Base-by-base conservation (phyloP, 1,140 invertebrate species). In the Tribolium castaneum region DNA sequence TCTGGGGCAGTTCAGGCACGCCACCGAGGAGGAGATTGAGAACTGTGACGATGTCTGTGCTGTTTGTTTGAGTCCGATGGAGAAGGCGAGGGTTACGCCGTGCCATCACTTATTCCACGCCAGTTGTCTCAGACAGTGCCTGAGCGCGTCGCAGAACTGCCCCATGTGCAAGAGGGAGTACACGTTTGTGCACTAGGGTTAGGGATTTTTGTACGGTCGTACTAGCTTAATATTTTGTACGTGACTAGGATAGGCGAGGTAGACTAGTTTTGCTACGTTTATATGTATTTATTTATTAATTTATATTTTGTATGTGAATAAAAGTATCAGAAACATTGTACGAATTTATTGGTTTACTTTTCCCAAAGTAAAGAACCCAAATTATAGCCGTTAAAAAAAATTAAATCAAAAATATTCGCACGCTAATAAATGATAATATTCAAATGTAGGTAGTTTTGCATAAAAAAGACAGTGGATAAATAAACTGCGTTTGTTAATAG, bases 71-170 rank as follows among this genome's bases (percentile, higher is more conserved):
- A 91, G 90, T 76, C 82, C 86, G 1, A 94, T 94, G 93, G 89
- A 87, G 54, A 90, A 88, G 10, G 93, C 93, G 0, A 87, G 93
- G 10, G 89, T 94, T 0, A 95, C 93, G 0, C 93, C 93, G 0
- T 95, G 93, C 82, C 92, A 92, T 52, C 93, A 95, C 83, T 89
- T 93, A 81, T 95, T 95, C 85, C 93, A 95, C 82, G 92, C 92
- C 0, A 92, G 92, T 82, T 95, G 93, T 83, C 86, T 95, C 13
- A 86, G 93, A 78, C 89, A 90, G 75, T 94, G 93, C 83, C 86
- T 94, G 1, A 92, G 92, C 79, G 88, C 89, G n/a, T 91, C 90
- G 16, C 88, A 92, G 74, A 89, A 90, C 70, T 94, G 93, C 81
- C 93, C 93, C 0, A 91, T 94, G 79, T 94, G 93, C 84, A 93